Conservation (phyloP, 2,797 vertebrate species). For the Kryptolebias ocellatus region DNA sequence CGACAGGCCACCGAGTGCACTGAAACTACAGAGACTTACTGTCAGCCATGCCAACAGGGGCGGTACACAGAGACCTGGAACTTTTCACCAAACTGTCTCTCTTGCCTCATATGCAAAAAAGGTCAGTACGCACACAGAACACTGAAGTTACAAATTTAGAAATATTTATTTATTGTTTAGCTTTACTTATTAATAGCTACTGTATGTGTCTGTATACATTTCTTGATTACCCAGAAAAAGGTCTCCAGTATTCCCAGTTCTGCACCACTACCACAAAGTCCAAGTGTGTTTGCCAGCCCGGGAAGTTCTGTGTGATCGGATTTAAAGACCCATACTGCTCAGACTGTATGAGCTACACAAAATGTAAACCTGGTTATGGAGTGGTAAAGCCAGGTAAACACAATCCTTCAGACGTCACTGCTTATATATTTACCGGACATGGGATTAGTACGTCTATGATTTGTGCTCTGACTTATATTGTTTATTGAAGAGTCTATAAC, state of each 20-base stretch:
- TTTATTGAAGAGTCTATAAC: too few species aligned
- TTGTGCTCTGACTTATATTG: too few species aligned
- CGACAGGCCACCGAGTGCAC: conserved; percentile 24
- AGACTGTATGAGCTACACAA: conserved; percentile 24
- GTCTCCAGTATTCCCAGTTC: conserved; percentile 24
- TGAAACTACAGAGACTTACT: conserved; percentile 41
- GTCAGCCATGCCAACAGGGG: conserved; percentile 48
- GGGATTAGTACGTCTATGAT: too few species aligned
- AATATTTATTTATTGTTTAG: background rate
- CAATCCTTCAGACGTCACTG: background rate
- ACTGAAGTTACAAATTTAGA: background rate
- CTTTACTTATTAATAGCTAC: conserved; percentile 2
- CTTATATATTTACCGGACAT: conserved; percentile 3
- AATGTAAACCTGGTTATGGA: conserved; percentile 60
- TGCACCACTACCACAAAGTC: conserved; percentile 57
- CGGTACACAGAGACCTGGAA: conserved; percentile 46
- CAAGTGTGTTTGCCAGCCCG: conserved; percentile 70
- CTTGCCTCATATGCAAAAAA: conserved; percentile 54
- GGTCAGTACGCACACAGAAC: conserved; percentile 52
- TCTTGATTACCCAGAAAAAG: conserved; percentile 54
- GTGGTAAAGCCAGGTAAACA: conserved; percentile 61
- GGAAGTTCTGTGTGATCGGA: conserved; percentile 39
- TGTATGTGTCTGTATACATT: background rate
- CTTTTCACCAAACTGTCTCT: conserved; percentile 63
- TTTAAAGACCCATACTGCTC: conserved; percentile 18